phyloP scores from a whole-genome alignment of 1,140 invertebrate genomes.

The Ostrea edulis region DNA sequence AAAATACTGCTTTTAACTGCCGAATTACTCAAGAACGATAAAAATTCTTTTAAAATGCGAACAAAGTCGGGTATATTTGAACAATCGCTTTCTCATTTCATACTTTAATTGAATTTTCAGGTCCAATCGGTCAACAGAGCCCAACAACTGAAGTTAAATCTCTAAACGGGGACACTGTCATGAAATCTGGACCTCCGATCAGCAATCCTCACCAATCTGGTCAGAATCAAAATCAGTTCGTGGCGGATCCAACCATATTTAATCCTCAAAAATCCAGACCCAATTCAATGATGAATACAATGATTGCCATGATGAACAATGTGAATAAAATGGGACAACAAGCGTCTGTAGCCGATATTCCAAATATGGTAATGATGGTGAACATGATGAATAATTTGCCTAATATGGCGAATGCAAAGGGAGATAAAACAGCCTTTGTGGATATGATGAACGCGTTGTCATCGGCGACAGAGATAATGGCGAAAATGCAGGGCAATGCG shows the following conservation, averaged over 20 bases:
- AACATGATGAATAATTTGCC: background rate
- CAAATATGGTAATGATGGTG: slow-evolving; percentile 1
- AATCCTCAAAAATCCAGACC: background rate
- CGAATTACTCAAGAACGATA: no score
- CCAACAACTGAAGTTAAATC: slow-evolving; percentile 4
- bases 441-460: slow-evolving; percentile 5
- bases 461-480: background rate
- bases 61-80: no score
- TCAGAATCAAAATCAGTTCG: background rate
- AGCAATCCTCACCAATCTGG: background rate
- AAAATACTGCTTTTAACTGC: no score
- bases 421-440: background rate
- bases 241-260: background rate
- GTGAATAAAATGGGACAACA: background rate
- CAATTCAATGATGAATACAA: background rate
- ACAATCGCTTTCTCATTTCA: background rate
- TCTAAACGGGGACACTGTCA: background rate
- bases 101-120: background rate
- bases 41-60: no score
- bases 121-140: background rate
- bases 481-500: background rate
- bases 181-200: slow-evolving; percentile 9
- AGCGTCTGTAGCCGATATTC: background rate
- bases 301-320: background rate
- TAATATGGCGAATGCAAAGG: background rate